A percentile compares a stretch with the other conserved stretches of the same genome.
Evolutionary conservation across 1,140 invertebrate genomes (phyloP).

Genomic region (Formica exsecta): DNA sequence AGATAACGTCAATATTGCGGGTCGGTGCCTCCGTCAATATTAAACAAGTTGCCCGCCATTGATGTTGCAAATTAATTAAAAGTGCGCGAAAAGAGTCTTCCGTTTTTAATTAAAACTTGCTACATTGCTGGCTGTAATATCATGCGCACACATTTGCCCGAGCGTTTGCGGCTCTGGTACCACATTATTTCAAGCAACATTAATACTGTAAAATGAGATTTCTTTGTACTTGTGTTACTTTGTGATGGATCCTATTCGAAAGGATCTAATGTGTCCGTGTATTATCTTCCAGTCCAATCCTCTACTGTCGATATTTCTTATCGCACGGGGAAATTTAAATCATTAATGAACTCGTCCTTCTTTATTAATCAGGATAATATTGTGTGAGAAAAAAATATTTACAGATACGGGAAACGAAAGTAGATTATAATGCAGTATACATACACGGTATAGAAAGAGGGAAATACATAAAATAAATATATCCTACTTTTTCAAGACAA

Average conservation of each 20-base stretch:
- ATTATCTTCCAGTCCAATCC: background rate
- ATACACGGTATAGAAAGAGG: too few relatives aligned
- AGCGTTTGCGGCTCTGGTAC: conserved; percentile 1
- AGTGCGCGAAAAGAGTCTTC: conserved; percentile 59
- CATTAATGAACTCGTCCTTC: background rate
- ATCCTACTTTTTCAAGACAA: background rate
- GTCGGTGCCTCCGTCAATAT: conserved; percentile 59
- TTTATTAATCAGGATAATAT: background rate
- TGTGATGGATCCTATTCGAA: background rate
- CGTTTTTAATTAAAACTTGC: conserved; percentile 62
- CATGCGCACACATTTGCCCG: conserved; percentile 29
- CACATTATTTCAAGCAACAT: conserved; percentile 49
- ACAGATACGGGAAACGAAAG: background rate
- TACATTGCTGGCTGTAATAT: conserved; percentile 43
- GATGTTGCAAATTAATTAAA: conserved; percentile 65
- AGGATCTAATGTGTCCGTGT: background rate
- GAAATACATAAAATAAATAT: background rate
- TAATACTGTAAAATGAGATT: conserved; percentile 6
- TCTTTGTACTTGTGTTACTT: conserved; percentile 16
- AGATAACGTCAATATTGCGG: conserved; percentile 31
- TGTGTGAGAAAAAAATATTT: background rate
- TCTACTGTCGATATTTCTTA: conserved; percentile 6
- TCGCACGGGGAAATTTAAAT: background rate
- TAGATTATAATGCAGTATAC: background rate
- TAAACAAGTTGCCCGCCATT: conserved; percentile 59